Conservation (phyloP, 2,797 vertebrate genomes). For the Neomorphus geoffroyi region DNA sequence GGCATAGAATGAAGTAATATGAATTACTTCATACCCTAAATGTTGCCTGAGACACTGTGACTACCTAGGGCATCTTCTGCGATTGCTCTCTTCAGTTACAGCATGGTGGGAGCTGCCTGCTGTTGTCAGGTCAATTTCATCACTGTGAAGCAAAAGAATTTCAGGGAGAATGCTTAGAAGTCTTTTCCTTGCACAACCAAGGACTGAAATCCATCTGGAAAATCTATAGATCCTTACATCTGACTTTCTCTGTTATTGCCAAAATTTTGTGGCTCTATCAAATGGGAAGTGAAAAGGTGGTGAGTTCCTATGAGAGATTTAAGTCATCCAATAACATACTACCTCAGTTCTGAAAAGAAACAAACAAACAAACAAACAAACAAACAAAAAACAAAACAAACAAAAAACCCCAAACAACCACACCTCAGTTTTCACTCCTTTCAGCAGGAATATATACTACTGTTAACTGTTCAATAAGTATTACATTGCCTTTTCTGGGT, state of each 20-base stretch:
- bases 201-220: not conserved
- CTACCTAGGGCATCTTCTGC: slow-evolving; percentile 1
- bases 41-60: not conserved
- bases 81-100: not conserved
- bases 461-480: not conserved
- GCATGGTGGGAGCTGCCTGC: not conserved
- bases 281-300: not conserved
- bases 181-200: not conserved
- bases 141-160: not conserved
- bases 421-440: not conserved
- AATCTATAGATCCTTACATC: slow-evolving; percentile 7
- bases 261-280: not conserved
- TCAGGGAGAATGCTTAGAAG: not conserved
- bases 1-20: not conserved
- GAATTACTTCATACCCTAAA: not conserved
- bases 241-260: not conserved
- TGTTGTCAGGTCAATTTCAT: not conserved
- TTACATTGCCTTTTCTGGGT: not conserved
- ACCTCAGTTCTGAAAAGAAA: not conserved
- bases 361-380: too few relatives aligned
- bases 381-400: too few relatives aligned
- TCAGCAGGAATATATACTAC: not conserved
- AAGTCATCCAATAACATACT: not conserved
- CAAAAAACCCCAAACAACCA: too few relatives aligned
- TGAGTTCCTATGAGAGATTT: not conserved